Evolutionary conservation across 2,113 vertebrate genomes (phyloP), one percentile per base, ranked within the genome.

Genomic region (Nothoprocta pentlandii): DNA sequence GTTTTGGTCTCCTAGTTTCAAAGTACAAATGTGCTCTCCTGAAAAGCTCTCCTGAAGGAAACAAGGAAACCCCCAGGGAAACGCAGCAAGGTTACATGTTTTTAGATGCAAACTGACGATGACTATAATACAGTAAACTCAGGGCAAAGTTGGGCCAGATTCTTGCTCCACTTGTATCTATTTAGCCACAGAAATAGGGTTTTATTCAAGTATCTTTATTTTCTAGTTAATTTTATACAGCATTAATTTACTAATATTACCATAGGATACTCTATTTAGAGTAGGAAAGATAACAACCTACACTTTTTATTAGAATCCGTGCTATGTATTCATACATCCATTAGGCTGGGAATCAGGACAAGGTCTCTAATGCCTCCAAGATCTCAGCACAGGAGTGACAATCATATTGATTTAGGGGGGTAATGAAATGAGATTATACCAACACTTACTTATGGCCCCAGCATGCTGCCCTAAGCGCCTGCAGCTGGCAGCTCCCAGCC

Each of bases 381-480:
- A 7, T 30, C 75, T 47, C 41, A 36, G 53, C 56, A 66, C 58
- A 59, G 61, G 63, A 91, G 44, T 58, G 81, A 80, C 76, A 79
- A 44, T 44, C 12, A 3, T 44, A 64, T 41, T 49, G 83, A 91
- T 79, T 92, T 86, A 84, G 79, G 79, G 84, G 83, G 54, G 63
- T 79, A 90, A 76, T 47, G 67, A 89, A 75, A 84, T 58, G 9
- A 94, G 90, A 82, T 90, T 66, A 75, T 46, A 62, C 44, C 68
- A 81, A 81, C 92, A 83, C 75, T 85, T 88, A 90, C 84, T 92
- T 89, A 75, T 58, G 39, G 82, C 71, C 70, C 46, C 19, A 41
- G 47, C 36, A 28, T 78, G 75, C 46, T 90, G 58, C 75, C 46
- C 58, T 68, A 19, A 62, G 64, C 89, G 76, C 74, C 70, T 73